phyloP scores from a whole-genome alignment of 2,888 invertebrate species.

The Punctoribates punctum region DNA sequence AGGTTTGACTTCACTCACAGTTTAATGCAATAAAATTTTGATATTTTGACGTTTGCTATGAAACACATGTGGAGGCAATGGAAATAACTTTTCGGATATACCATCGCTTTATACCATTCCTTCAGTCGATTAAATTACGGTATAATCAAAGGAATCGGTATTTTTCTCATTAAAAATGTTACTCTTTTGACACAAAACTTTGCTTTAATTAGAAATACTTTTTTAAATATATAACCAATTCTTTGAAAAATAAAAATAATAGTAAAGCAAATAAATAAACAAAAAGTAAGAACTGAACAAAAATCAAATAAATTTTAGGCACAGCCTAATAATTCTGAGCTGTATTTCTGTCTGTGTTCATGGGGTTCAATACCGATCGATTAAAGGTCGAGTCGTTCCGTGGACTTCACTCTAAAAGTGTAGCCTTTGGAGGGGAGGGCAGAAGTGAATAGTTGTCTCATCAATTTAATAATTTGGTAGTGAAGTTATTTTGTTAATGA shows the following conservation, averaged over 20 bases:
- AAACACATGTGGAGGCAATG: slow-evolving; percentile 4
- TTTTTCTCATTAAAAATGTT: not conserved
- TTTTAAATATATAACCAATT: not conserved
- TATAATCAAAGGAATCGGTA: slow-evolving; percentile 7
- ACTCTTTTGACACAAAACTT: slow-evolving; percentile 14
- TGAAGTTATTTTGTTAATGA: slow-evolving; percentile 23
- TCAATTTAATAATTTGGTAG: slow-evolving; percentile 2
- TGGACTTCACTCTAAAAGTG: not conserved
- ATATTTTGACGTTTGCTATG: slow-evolving; percentile 30
- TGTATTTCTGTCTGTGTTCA: not conserved
- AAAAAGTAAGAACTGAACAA: not conserved
- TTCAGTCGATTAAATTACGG: slow-evolving; percentile 26
- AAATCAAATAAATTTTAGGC: slow-evolving; percentile 2
- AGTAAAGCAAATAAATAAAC: slow-evolving; percentile 10
- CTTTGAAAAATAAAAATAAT: not conserved
- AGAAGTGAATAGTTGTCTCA: not conserved
- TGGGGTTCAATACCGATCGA: slow-evolving; percentile 2
- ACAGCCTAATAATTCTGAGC: not conserved
- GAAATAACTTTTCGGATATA: not conserved
- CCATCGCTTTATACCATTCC: not conserved
- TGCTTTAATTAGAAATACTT: not conserved
- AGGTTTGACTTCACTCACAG: not conserved
- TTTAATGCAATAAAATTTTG: slow-evolving; percentile 19
- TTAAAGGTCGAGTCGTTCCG: too few relatives aligned
- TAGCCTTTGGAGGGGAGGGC: not conserved